Conservation (phyloP, 2,888 invertebrate genomes). For the Dasysyrphus albostriatus region DNA sequence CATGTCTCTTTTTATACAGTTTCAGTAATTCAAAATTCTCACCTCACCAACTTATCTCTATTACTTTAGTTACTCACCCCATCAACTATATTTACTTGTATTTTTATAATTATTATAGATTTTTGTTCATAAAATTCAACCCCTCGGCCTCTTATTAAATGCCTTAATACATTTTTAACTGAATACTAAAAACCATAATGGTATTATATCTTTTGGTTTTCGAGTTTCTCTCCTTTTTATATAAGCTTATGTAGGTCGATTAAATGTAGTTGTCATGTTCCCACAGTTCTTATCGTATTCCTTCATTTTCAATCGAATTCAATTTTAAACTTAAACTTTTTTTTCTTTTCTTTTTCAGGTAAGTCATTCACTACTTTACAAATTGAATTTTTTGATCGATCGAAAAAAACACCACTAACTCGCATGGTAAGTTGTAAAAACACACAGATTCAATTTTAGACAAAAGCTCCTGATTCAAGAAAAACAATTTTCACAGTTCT, state of each 20-base stretch:
- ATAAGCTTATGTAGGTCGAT: neutral
- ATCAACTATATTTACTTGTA: no score
- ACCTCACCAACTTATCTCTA: no score
- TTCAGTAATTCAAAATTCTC: no score
- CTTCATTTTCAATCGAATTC: neutral
- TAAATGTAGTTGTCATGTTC: neutral
- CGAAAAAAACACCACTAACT: slow-evolving; percentile 51
- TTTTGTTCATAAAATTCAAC: no score
- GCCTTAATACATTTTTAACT: no score
- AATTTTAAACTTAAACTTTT: slow-evolving; percentile 1
- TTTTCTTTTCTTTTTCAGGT: slow-evolving; percentile 55
- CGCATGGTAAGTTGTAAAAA: slow-evolving; percentile 44
- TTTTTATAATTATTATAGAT: no score
- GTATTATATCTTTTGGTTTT: neutral
- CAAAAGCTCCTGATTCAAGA: slow-evolving; percentile 37
- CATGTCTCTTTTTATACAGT: no score
- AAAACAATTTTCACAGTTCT: slow-evolving; percentile 46
- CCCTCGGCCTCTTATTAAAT: no score
- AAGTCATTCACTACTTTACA: slow-evolving; percentile 54
- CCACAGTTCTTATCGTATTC: neutral
- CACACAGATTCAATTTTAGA: slow-evolving; percentile 39
- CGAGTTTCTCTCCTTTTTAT: neutral
- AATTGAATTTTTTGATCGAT: slow-evolving; percentile 43
- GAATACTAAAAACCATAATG: no score
- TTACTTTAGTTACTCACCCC: no score